These are phyloP conservation scores for Heterodera filipjevi DNA, from an alignment of 2,888 invertebrate species.

Conservation along the genomic window DNA sequence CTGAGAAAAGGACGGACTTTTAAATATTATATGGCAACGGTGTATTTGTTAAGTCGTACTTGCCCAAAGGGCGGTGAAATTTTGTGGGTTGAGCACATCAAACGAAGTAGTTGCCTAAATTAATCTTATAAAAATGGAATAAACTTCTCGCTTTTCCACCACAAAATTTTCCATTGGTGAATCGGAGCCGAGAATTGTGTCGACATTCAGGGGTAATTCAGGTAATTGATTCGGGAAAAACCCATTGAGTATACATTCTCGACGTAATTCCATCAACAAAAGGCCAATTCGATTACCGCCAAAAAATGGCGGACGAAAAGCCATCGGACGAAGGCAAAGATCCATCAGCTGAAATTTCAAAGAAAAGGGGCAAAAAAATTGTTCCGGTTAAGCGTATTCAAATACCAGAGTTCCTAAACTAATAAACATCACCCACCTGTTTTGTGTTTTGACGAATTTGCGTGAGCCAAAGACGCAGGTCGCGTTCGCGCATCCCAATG, in stretches of 20 bases:
- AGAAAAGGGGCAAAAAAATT: not conserved
- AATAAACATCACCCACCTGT: conserved; percentile 20
- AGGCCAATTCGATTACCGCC: conserved; percentile 64
- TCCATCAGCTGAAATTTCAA: conserved; percentile 55
- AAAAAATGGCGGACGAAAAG: conserved; percentile 61
- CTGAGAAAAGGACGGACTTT: not conserved
- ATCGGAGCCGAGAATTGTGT: conserved; percentile 58
- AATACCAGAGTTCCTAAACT: no score
- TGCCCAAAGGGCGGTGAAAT: conserved; percentile 55
- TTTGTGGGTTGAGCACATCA: conserved; percentile 49
- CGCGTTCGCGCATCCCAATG: conserved; percentile 63
- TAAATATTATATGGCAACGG: not conserved
- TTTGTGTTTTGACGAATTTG: conserved; percentile 48
- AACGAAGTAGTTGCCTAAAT: conserved; percentile 47
- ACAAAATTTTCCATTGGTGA: conserved; percentile 59
- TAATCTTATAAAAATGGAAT: not conserved
- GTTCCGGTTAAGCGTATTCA: not conserved
- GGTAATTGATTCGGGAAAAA: conserved; percentile 57
- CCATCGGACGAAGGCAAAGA: conserved; percentile 55
- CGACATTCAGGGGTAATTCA: conserved; percentile 53
- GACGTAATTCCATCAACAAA: conserved; percentile 62
- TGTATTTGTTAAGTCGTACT: conserved; percentile 34
- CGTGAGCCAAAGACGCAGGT: conserved; percentile 51
- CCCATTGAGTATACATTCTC: conserved; percentile 58
- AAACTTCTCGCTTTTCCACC: conserved; percentile 32